Conservation (phyloP, 2,888 invertebrate genomes). For the Synergus japonicus region DNA sequence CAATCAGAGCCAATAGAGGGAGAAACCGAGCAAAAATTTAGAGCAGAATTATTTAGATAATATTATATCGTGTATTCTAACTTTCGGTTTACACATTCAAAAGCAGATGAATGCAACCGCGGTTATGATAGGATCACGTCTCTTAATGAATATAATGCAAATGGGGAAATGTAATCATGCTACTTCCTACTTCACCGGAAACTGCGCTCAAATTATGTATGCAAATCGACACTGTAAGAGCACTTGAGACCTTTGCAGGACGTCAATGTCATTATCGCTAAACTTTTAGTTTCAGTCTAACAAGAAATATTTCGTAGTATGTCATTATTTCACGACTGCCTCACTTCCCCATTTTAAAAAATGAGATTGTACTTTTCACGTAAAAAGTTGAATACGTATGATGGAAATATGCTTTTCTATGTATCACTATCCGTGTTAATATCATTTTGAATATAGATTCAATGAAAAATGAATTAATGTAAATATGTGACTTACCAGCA, state of each 20-base stretch:
- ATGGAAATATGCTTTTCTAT: neutral
- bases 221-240: constrained; percentile 55
- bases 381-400: neutral
- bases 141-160: constrained; percentile 55
- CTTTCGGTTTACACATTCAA: neutral
- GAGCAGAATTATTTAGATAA: too few species aligned
- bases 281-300: constrained; percentile 19
- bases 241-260: constrained; percentile 55
- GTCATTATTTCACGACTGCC: constrained; percentile 34
- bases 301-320: constrained; percentile 6
- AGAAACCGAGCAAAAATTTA: neutral
- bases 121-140: constrained; percentile 43
- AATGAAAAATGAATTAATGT: neutral
- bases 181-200: constrained; percentile 50
- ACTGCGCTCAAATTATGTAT: constrained; percentile 55
- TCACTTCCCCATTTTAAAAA: neutral
- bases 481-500: constrained; percentile 78
- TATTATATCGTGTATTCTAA: too few species aligned
- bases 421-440: neutral
- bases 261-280: constrained; percentile 59
- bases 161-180: constrained; percentile 54
- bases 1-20: neutral
- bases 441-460: neutral
- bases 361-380: neutral
- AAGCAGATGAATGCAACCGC: neutral